Evolutionary conservation across 2,888 invertebrate species (phyloP), one percentile per base, ranked within the genome.

Genomic region (Listrodromus nycthemerus): DNA sequence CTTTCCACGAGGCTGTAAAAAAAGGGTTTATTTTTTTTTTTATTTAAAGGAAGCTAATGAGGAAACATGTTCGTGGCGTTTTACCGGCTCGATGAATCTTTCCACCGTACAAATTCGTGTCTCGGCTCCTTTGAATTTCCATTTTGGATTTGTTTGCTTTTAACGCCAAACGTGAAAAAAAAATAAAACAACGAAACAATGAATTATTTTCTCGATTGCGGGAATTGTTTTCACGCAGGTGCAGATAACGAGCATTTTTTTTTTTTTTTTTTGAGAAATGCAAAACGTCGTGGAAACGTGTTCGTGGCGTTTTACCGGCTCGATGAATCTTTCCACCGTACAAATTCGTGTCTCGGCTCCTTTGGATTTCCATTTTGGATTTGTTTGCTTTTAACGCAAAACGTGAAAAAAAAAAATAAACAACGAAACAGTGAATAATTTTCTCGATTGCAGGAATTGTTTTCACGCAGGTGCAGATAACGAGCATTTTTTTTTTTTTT

Each of bases 31-130:
- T 13, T 30, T 55, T 61, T 1, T 37, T 37, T 16, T 6, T 16
- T 6, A 61, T 1, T 1, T 7, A 6, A 4, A 30, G n/a, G n/a
- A 30, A 27, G 27, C 50, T 21, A 52, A 65, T 63, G 52, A 63
- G 48, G 45, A 45, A 58, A 30, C 52, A 48, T 10, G 69, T 37
- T 73, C 50, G 37, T 52, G 75, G 55, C 63, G 66, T 66, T 16
- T 67, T 27, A 50, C 41, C 8, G n/a, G 13, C 19, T 2, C 87
- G 89, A 91, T 91, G 89, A 91, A 91, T 91, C 90, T 90, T 91
- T 91, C 89, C 88, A 78, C 2, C 1, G 30, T 30, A 30, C 2
- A 30, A 30, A 30, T 30, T 4, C 30, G 6, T 30, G 6, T 30
- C 30, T 30, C 6, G 30, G 30, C 30, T 30, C 6, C 5, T 33